Evolutionary conservation across 2,888 invertebrate genomes (phyloP).

Genomic region (Caenorhabditis wallacei): DNA sequence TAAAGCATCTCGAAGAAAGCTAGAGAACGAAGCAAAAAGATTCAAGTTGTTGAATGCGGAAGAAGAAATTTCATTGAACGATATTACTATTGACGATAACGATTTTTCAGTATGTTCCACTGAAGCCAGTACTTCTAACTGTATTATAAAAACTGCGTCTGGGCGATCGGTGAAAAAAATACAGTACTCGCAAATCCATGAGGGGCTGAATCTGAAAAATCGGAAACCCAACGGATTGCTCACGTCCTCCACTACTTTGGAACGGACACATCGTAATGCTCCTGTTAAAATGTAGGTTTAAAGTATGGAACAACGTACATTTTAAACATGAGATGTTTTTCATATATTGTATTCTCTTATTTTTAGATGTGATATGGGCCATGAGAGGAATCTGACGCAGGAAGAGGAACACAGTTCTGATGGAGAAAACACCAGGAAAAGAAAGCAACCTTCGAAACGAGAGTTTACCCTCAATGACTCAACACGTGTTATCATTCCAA

Average conservation of each 20-base stretch:
- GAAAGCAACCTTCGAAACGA: background rate
- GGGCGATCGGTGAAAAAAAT: constrained; percentile 73
- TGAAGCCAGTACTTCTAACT: background rate
- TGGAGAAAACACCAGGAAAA: constrained; percentile 7
- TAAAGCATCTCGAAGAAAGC: constrained; percentile 57
- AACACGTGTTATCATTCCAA: background rate
- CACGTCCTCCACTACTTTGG: constrained; percentile 5
- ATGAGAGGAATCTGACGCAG: background rate
- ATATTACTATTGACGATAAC: constrained; percentile 19
- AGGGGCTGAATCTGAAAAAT: constrained; percentile 30
- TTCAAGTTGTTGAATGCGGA: background rate
- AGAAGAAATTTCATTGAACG: background rate
- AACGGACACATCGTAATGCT: constrained; percentile 18
- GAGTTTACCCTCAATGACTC: background rate
- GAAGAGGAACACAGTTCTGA: constrained; percentile 9
- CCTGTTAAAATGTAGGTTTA: constrained; percentile 21
- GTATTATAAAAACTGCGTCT: constrained; percentile 54
- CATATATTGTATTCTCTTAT: background rate
- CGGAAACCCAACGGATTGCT: constrained; percentile 42
- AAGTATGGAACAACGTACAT: background rate
- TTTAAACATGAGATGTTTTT: background rate
- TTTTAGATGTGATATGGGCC: background rate
- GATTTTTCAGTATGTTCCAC: background rate
- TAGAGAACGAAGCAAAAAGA: constrained; percentile 55
- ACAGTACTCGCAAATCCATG: constrained; percentile 44